Evolutionary conservation across 2,888 invertebrate genomes (phyloP), one percentile per base, ranked within the genome.

Genomic region (Apotomis capreana): DNA sequence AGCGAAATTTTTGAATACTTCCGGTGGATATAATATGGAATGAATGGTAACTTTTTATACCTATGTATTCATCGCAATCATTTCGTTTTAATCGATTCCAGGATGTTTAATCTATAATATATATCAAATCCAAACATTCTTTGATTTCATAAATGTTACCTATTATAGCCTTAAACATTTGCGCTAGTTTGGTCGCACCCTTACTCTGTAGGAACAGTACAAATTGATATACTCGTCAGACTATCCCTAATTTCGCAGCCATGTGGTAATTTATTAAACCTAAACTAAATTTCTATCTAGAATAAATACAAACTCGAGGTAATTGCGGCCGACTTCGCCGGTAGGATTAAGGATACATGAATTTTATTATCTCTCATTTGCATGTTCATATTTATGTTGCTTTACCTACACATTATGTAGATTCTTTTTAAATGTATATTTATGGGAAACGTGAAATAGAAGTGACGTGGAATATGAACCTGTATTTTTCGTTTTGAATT

Each of bases 341-440:
- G 37, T 40, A 58, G 68, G 72, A 68, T 72, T 68, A 58, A 58
- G 68, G 62, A 58, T 63, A 72, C 58, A 63, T 62, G 62, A 57
- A 71, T 68, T 58, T 63, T 72, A 54, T 72, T 68, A 58, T 72
- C 57, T 68, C 72, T 68, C 58, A 68, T 72, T 72, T 72, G 68
- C 72, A 72, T 72, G 57, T 68, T 68, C 54, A 72, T 54, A 72
- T 68, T 68, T 68, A 72, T 63, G 62, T 68, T 63, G 68, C 62
- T 58, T 57, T 62, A 58, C 68, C 61, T 71, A 71, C 65, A 49
- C 62, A 62, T 68, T 72, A 68, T 72, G 63, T 68, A 54, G 62
- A 72, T 72, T 62, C 68, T 63, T 68, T 68, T 72, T 54, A 68
- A 68, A 72, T 72, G 61, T 71, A 68, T 71, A 71, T 71, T 71